Evolutionary conservation across 2,113 vertebrate species (phyloP).

Genomic region (Labeo catla): DNA sequence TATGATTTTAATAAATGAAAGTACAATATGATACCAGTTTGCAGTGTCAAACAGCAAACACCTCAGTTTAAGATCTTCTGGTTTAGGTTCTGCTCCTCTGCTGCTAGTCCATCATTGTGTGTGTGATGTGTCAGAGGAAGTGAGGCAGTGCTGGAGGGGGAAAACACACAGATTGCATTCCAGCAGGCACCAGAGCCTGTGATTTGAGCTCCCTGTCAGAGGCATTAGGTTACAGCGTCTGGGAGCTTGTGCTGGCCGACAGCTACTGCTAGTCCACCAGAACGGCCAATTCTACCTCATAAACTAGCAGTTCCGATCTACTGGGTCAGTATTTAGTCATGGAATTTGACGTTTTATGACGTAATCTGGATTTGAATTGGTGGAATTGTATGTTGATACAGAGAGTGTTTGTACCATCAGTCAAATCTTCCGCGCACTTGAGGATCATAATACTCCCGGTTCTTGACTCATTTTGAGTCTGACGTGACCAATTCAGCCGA

Average conservation of each 20-base stretch:
- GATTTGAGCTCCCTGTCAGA: constrained; percentile 77
- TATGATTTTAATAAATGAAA: too few relatives aligned
- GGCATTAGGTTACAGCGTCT: constrained; percentile 76
- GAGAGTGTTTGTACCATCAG: neutral
- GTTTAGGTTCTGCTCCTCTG: constrained; percentile 17
- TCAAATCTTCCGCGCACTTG: neutral
- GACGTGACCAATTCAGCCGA: neutral
- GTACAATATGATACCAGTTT: too few relatives aligned
- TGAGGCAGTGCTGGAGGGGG: constrained; percentile 64
- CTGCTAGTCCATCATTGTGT: constrained; percentile 30
- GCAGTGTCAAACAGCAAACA: too few relatives aligned
- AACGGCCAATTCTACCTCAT: neutral
- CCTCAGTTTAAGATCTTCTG: neutral
- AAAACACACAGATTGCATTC: constrained; percentile 72
- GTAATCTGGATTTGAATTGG: neutral
- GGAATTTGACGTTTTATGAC: neutral
- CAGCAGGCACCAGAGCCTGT: constrained; percentile 72
- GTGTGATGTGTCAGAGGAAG: constrained; percentile 65
- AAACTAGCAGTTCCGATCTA: neutral
- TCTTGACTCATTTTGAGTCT: neutral
- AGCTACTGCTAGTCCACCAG: constrained; percentile 59
- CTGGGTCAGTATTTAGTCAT: neutral
- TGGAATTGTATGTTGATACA: neutral
- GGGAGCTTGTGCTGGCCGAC: constrained; percentile 61
- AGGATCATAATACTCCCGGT: neutral